Percentiles rank a stretch among this genome's conserved stretches.
Conservation (phyloP, 2,797 vertebrate genomes). For the Dendrocincla fuliginosa region DNA sequence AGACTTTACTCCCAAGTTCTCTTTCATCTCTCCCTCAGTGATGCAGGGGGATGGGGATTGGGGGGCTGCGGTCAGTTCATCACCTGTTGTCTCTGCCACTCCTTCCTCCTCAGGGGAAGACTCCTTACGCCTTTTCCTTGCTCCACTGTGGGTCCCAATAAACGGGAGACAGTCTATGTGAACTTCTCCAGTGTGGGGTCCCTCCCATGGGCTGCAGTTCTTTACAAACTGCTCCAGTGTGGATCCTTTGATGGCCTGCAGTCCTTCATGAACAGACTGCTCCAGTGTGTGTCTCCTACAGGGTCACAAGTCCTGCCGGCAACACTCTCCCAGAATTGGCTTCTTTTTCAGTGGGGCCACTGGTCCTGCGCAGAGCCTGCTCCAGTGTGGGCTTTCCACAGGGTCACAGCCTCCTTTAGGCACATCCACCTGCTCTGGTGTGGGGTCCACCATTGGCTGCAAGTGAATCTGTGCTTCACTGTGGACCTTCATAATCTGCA, state of each 20-base stretch:
- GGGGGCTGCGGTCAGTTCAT: neutral
- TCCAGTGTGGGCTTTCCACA: neutral
- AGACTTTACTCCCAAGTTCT: neutral
- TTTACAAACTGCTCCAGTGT: neutral
- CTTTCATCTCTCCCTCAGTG: neutral
- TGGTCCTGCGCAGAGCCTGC: neutral
- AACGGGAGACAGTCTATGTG: neutral
- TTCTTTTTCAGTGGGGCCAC: neutral
- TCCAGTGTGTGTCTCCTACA: neutral
- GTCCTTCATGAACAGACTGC: neutral
- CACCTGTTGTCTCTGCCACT: neutral
- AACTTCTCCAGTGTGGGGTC: neutral
- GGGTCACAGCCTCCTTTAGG: neutral
- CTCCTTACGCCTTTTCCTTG: neutral
- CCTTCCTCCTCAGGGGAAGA: neutral
- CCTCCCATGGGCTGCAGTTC: neutral
- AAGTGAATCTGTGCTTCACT: neutral
- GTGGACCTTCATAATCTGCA: rapidly evolving
- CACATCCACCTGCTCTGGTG: rapidly evolving
- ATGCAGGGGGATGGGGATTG: neutral
- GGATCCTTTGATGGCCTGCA: rapidly evolving
- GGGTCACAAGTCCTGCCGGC: neutral
- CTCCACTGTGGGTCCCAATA: rapidly evolving
- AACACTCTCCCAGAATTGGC: neutral
- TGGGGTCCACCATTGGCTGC: neutral